phyloP scores from a whole-genome alignment of 1,140 invertebrate genomes.

The Bombus vancouverensis region DNA sequence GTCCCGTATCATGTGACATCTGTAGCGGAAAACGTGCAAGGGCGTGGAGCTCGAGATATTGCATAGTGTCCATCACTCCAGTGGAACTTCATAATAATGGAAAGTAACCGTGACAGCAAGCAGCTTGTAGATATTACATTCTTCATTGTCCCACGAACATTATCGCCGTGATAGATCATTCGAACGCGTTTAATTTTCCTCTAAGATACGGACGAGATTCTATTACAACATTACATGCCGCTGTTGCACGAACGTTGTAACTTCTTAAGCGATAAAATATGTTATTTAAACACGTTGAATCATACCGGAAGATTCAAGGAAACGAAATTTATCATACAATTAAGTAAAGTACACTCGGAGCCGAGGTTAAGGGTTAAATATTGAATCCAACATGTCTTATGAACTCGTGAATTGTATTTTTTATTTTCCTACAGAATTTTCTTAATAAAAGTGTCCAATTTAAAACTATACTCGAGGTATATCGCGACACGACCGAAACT shows the following conservation, averaged over 20 bases:
- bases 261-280: not conserved
- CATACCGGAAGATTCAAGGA: not conserved
- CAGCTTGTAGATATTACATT: slow-evolving; percentile 44
- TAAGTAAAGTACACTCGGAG: too few relatives aligned
- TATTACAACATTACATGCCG: not conserved
- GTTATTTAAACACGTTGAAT: not conserved
- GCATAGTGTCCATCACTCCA: slow-evolving; percentile 23
- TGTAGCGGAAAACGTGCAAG: slow-evolving; percentile 42
- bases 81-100: slow-evolving; percentile 45
- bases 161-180: slow-evolving; percentile 18
- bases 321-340: not conserved
- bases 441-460: not conserved
- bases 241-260: not conserved
- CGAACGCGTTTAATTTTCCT: not conserved
- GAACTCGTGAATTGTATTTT: not conserved
- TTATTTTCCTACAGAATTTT: not conserved
- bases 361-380: not conserved
- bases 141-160: slow-evolving; percentile 15
- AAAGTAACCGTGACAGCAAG: slow-evolving; percentile 32
- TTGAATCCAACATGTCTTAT: too few relatives aligned
- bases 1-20: slow-evolving; percentile 42
- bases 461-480: not conserved
- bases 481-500: not conserved
- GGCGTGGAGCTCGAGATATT: slow-evolving; percentile 37
- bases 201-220: not conserved